Evolutionary conservation across 2,113 vertebrate species (phyloP), one percentile per base, ranked within the genome.

Genomic region (Corvus hawaiiensis): DNA sequence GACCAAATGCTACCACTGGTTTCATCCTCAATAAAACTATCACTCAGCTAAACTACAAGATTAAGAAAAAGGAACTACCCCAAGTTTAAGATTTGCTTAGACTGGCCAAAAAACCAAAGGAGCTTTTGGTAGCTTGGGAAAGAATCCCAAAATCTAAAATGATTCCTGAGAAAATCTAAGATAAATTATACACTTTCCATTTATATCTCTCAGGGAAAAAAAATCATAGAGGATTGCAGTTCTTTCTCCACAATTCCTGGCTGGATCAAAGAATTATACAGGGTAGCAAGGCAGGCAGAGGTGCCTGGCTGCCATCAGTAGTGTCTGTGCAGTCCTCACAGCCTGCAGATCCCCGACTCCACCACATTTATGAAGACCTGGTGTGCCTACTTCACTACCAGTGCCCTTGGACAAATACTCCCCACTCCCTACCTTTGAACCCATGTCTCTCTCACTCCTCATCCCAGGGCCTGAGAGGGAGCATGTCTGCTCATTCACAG

Each of bases 401-500:
- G 43, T 43, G 35, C 6, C 58, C 71, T 77, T 63, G 66, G 56
- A 95, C 89, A 96, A 96, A 84, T 12, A 55, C 51, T 92, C 66
- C 90, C 61, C 43, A 1, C 67, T 93, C 81, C 73, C 84, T 93
- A 96, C 85, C 92, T 97, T 84, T 80, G 74, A 97, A 96, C 37
- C 63, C 35, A 27, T 12, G 26, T 55, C 63, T 51, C 55, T 71
- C 58, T 35, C 19, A 61, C 44, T 94, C 68, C 58, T 43, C 41
- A 3, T 66, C 79, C 90, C 84, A 94, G 56, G 89, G 90, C 91
- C 94, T 89, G 74, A 63, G 54, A 96, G 93, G 95, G 92, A 97
- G 17, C 13, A 56, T 3, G 39, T 84, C 92, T 97, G 87, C 95
- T 97, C 84, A 21, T 97, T 97, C 97, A 28, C 95, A 97, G 94